Evolutionary conservation across 2,113 vertebrate genomes (phyloP).

Genomic region (Ailuropoda melanoleuca): DNA sequence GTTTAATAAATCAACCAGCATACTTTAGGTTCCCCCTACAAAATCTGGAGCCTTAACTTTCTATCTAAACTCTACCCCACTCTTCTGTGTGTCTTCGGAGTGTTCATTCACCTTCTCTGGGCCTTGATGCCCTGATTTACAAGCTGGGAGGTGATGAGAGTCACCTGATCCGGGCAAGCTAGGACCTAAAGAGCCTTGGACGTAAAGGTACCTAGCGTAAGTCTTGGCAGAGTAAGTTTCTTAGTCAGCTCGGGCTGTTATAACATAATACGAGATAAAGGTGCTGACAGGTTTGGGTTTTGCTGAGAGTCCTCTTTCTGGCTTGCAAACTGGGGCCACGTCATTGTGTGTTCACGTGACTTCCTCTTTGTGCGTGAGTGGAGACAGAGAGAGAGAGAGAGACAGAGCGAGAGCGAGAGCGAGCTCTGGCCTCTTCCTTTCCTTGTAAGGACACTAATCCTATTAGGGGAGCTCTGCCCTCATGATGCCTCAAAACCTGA

Average conservation of each 20-base stretch:
- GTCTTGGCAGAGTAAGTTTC: constrained; percentile 15
- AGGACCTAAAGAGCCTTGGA: background rate
- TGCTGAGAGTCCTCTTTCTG: background rate
- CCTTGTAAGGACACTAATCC: background rate
- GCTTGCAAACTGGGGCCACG: background rate
- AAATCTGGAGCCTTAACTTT: background rate
- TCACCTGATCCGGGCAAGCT: background rate
- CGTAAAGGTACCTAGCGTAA: background rate
- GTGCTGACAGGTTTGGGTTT: background rate
- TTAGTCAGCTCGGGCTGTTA: background rate
- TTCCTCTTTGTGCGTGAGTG: background rate
- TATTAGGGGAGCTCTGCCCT: background rate
- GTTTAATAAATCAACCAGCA: background rate
- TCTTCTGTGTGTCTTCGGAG: background rate
- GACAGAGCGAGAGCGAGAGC: background rate
- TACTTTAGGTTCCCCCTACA: background rate
- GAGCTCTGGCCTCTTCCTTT: background rate
- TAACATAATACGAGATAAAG: background rate
- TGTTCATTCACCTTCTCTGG: background rate
- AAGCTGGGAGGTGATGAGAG: background rate
- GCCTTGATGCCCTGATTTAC: background rate
- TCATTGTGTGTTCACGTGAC: background rate
- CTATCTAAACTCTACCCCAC: background rate
- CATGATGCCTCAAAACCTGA: background rate
- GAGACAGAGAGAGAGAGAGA: background rate